These are phyloP conservation scores for Tyria jacobaeae DNA, from an alignment of 2,888 invertebrate species.

Conservation along the genomic window DNA sequence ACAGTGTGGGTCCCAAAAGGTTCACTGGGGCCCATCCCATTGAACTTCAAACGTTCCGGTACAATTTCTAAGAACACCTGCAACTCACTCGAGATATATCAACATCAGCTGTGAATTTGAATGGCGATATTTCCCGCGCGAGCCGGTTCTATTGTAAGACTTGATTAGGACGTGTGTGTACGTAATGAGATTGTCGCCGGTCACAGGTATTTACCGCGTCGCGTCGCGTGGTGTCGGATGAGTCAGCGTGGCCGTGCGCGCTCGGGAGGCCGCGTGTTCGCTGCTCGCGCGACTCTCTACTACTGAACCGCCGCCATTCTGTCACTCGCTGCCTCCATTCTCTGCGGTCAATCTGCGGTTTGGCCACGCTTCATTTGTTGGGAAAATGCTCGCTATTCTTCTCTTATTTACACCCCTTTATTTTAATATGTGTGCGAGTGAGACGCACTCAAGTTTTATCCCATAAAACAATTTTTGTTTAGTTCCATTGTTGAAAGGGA, in stretches of 20 bases:
- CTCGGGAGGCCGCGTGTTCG: conserved; percentile 70
- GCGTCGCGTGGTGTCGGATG: conserved; percentile 37
- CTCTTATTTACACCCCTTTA: conserved; percentile 65
- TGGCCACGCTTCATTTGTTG: conserved; percentile 87
- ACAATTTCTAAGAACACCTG: conserved; percentile 55
- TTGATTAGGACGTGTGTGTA: conserved; percentile 28
- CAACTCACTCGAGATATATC: conserved; percentile 56
- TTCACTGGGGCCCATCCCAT: conserved; percentile 61
- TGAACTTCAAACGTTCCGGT: conserved; percentile 67
- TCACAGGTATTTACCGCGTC: conserved; percentile 65
- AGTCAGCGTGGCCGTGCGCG: conserved; percentile 50
- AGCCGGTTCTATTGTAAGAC: conserved; percentile 47
- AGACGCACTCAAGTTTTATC: conserved; percentile 78
- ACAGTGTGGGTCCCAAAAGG: conserved; percentile 52
- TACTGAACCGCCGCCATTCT: conserved; percentile 85
- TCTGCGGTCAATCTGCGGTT: conserved; percentile 87
- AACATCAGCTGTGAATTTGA: conserved; percentile 76
- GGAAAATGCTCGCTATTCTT: conserved; percentile 79
- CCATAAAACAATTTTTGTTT: conserved; percentile 83
- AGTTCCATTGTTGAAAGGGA: conserved; percentile 81
- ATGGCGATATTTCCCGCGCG: conserved; percentile 68
- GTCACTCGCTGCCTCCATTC: conserved; percentile 86
- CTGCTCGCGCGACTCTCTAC: conserved; percentile 78
- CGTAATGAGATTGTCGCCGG: conserved; percentile 28
- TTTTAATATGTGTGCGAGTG: conserved; percentile 58